Base-by-base conservation (phyloP, 2,113 vertebrate species). In the Apistogramma diplotaenia region DNA sequence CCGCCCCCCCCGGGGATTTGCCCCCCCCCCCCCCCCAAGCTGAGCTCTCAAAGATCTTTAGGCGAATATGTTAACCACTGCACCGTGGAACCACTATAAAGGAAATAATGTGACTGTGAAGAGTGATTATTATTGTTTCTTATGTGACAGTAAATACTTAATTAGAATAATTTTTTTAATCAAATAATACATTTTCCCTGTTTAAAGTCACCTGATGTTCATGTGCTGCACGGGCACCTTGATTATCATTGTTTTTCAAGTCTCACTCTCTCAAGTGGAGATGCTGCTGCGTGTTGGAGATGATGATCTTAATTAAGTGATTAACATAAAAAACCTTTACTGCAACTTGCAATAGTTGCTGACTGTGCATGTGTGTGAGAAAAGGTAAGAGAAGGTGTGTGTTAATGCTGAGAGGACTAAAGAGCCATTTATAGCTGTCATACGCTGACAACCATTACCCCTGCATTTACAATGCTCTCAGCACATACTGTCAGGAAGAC, bases 341-440 rank as follows among this genome's bases (percentile, higher is more conserved):
- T 79, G 25, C 71, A 73, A 77, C 49, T 78, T 58, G 15, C 7
- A 75, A 61, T 65, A 60, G 13, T 13, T 71, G 77, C 58, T 70
- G 43, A 58, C 74, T 74, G 77, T 76, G 61, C 74, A 67, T 74
- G 76, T 84, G 57, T 83, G 74, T 72, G 29, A 57, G 54, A 60
- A 31, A 70, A 58, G 56, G 59, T 9, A 84, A 55, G 51, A 74
- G 62, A 57, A 37, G 18, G 85, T 75, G 85, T 84, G 87, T 86
- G 85, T 88, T 79, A 78, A 81, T 84, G 85, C 78, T 81, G 87
- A 87, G 88, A 81, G 85, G 97, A 97, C 97, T 97, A 98, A 98
- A 97, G 96, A 96, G 96, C 96, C 97, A 97, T 98, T 99, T 98
- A 97, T 97, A 97, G 96, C 96, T 98, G 97, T 97, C 96, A 97